Evolutionary conservation across 2,888 invertebrate genomes (phyloP).

Genomic region (Synanthedon myopaeformis): DNA sequence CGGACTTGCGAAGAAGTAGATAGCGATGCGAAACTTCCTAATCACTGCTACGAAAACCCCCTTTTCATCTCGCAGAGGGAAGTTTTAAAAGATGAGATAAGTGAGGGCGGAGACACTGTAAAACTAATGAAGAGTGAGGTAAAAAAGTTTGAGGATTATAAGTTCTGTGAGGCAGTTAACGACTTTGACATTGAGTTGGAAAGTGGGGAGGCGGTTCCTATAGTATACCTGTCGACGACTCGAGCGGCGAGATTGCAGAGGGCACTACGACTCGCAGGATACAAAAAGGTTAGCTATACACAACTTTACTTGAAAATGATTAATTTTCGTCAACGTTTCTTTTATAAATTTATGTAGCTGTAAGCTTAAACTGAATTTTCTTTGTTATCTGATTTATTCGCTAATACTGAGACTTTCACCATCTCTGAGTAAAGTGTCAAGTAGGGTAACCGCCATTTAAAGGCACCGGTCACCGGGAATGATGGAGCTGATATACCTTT

Average conservation of each 20-base stretch:
- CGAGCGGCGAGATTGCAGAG: conserved; percentile 66
- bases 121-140: conserved; percentile 51
- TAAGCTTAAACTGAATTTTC: neutral
- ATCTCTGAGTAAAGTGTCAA: too few relatives aligned
- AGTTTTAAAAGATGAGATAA: conserved; percentile 49
- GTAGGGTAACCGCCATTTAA: too few relatives aligned
- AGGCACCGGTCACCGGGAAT: too few relatives aligned
- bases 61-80: conserved; percentile 42
- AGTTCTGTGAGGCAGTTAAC: conserved; percentile 57
- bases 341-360: neutral
- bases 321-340: neutral
- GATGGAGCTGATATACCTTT: too few relatives aligned
- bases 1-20: conserved; percentile 3
- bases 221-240: conserved; percentile 62
- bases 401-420: too few relatives aligned
- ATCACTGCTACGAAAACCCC: conserved; percentile 47
- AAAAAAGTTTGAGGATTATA: conserved; percentile 55
- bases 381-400: neutral
- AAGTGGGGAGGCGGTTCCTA: conserved; percentile 47
- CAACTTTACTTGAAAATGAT: neutral
- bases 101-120: conserved; percentile 33
- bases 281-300: conserved; percentile 59
- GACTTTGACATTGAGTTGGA: conserved; percentile 61
- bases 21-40: conserved; percentile 23
- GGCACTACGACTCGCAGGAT: conserved; percentile 67